A percentile compares a stretch with the other conserved stretches of the same genome.
Evolutionary conservation across 1,140 invertebrate genomes (phyloP).

Genomic region (Megalopta genalis): DNA sequence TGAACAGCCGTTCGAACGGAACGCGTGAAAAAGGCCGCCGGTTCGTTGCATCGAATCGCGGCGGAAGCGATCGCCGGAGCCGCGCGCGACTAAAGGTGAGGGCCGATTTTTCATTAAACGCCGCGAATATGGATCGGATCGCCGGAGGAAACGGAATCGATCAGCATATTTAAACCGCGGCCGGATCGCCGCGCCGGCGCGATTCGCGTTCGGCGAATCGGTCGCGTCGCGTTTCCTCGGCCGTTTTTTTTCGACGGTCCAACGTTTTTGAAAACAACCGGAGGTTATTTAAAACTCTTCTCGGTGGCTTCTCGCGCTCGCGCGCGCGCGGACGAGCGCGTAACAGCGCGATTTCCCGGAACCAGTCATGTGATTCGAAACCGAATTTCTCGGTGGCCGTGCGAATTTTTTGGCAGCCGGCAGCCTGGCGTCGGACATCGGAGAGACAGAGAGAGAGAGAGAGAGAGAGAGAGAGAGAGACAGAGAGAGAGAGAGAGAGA

Average conservation of each 20-base stretch:
- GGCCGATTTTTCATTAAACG: background rate
- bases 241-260: background rate
- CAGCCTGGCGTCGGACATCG: no score
- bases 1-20: no score
- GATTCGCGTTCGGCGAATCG: no score
- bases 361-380: constrained; percentile 10
- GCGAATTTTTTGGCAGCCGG: background rate
- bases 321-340: background rate
- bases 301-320: background rate
- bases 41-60: no score
- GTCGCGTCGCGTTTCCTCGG: no score
- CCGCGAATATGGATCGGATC: constrained; percentile 5
- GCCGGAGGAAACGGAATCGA: background rate
- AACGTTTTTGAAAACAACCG: constrained; percentile 11
- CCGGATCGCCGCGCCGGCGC: no score
- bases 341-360: constrained; percentile 22
- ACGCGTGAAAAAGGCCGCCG: no score
- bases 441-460: no score
- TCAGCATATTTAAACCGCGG: background rate
- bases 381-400: background rate
- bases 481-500: background rate
- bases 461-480: no score
- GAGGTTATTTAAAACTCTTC: constrained; percentile 20
- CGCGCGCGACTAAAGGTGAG: constrained; percentile 2
- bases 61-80: no score